Evolutionary conservation across 2,113 vertebrate species (phyloP).

Genomic region (Tenrec ecaudatus): DNA sequence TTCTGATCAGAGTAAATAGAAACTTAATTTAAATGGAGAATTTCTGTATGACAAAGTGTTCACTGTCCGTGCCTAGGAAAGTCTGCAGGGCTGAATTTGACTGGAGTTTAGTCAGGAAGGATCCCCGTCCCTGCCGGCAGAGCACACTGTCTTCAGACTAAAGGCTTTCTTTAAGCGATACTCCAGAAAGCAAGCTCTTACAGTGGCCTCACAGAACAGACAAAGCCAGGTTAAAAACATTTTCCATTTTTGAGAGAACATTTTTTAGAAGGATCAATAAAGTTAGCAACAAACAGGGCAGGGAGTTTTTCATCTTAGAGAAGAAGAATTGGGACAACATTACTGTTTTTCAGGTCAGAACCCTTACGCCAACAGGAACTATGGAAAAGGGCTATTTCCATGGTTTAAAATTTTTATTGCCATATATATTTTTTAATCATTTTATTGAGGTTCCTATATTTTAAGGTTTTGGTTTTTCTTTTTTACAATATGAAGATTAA

Average conservation of each 20-base stretch:
- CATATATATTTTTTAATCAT: too few species aligned
- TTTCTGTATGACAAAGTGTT: constrained; percentile 1
- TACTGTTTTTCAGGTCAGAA: constrained; percentile 39
- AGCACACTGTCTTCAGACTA: not conserved
- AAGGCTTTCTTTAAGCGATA: too few species aligned
- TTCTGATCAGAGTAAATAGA: constrained; percentile 39
- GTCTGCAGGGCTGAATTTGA: not conserved
- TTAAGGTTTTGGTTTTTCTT: constrained; percentile 49
- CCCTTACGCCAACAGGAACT: constrained; percentile 23
- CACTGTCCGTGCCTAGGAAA: not conserved
- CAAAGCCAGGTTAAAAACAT: constrained; percentile 44
- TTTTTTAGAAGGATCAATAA: constrained; percentile 11
- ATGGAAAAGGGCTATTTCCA: constrained; percentile 10
- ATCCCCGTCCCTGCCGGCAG: not conserved
- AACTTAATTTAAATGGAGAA: constrained; percentile 33
- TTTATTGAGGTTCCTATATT: not conserved
- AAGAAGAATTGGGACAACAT: not conserved
- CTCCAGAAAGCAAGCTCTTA: not conserved
- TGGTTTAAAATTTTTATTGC: constrained; percentile 29
- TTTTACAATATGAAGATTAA: constrained; percentile 54
- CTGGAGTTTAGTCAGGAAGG: not conserved
- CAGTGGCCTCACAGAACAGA: not conserved
- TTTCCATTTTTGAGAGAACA: constrained; percentile 62
- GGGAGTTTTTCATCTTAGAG: not conserved
- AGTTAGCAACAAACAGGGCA: constrained; percentile 1